Evolutionary conservation across 2,113 vertebrate species (phyloP).

Genomic region (Alosa alosa): DNA sequence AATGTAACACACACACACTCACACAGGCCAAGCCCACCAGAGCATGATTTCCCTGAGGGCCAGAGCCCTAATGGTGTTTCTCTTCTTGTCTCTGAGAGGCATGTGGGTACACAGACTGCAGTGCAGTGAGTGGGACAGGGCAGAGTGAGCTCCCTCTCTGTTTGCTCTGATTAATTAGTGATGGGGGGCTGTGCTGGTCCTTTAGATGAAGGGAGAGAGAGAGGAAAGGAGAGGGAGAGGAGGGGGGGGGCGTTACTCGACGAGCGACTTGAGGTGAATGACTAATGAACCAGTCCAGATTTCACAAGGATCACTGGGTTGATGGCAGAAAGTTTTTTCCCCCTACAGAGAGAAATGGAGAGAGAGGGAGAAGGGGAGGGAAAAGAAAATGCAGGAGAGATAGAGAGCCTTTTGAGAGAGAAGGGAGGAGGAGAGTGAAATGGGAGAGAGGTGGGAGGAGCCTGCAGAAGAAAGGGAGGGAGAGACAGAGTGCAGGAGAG

Average conservation of each 20-base stretch:
- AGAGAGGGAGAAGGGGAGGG: neutral
- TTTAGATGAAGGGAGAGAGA: neutral
- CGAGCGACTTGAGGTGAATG: neutral
- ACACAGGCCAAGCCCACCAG: neutral
- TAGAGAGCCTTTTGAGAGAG: too few species aligned
- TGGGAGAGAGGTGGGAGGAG: too few species aligned
- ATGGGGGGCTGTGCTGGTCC: neutral
- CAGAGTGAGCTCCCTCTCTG: neutral
- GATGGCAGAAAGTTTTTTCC: neutral
- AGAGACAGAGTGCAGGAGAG: too few species aligned
- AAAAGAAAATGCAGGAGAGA: too few species aligned
- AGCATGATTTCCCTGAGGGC: neutral
- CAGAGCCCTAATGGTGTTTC: neutral
- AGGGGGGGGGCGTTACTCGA: too few species aligned
- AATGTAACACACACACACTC: neutral
- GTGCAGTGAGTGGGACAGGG: neutral
- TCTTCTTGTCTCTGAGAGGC: neutral
- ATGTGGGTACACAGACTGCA: neutral
- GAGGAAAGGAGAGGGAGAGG: too few species aligned
- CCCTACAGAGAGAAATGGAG: neutral
- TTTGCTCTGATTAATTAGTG: conserved; percentile 5
- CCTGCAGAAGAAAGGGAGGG: too few species aligned
- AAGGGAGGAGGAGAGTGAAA: too few species aligned
- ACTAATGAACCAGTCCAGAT: neutral
- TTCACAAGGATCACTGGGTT: neutral